A percentile compares a stretch with the other conserved stretches of the same genome.
Evolutionary conservation across 2,797 vertebrate genomes (phyloP).

Genomic region (Limnodromus scolopaceus): DNA sequence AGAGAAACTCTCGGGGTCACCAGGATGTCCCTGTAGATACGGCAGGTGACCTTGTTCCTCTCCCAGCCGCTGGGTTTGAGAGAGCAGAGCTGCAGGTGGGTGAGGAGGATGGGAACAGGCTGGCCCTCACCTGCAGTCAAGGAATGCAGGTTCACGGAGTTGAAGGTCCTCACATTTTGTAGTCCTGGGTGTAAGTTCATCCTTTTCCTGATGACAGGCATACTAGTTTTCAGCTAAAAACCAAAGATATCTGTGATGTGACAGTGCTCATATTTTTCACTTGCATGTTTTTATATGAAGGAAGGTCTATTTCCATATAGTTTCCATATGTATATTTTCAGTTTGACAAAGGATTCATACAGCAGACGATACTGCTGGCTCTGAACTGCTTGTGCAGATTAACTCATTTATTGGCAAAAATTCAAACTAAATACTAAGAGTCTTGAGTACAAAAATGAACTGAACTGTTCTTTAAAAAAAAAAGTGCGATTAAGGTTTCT

Average conservation of each 20-base stretch:
- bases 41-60: background rate
- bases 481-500: background rate
- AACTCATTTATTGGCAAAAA: background rate
- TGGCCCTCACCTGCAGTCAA: background rate
- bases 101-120: background rate
- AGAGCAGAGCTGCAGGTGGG: background rate
- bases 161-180: background rate
- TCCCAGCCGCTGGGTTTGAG: background rate
- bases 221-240: background rate
- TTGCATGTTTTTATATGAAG: background rate
- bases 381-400: background rate
- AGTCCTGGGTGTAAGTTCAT: background rate
- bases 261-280: background rate
- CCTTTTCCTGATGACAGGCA: background rate
- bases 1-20: background rate
- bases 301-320: background rate
- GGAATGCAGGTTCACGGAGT: background rate
- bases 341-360: background rate
- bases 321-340: background rate
- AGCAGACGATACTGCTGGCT: background rate
- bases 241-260: background rate
- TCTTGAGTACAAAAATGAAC: background rate
- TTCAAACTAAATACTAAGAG: background rate
- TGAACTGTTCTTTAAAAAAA: background rate
- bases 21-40: background rate